These are phyloP conservation scores for Oreochromis tanganicae DNA, from an alignment of 2,113 vertebrate genomes.

Conservation along the genomic window DNA sequence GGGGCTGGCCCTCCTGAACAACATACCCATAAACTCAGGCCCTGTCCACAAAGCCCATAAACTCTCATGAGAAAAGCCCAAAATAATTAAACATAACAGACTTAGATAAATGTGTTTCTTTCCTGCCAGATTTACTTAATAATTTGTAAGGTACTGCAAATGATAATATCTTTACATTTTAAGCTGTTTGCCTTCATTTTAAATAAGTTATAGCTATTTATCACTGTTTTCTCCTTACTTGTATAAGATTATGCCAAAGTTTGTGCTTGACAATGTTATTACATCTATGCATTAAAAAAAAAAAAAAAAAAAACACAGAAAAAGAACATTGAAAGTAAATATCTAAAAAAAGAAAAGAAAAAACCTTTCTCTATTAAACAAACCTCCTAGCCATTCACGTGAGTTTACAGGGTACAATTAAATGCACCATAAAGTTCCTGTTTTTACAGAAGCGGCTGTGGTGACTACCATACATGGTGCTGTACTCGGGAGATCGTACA, in stretches of 20 bases:
- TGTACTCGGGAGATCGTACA: neutral
- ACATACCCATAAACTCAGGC: neutral
- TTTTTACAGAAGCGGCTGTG: neutral
- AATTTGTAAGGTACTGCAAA: neutral
- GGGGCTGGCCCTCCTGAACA: neutral
- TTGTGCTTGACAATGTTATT: neutral
- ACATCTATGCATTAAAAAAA: neutral
- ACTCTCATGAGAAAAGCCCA: fast-evolving
- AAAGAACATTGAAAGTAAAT: neutral
- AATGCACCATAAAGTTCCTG: neutral
- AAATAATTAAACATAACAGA: neutral
- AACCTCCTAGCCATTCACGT: neutral
- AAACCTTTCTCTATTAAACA: neutral
- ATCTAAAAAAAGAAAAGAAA: neutral
- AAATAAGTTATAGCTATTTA: neutral
- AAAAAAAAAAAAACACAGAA: fast-evolving
- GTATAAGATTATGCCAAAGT: neutral
- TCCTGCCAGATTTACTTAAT: neutral
- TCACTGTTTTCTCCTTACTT: neutral
- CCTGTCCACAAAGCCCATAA: neutral
- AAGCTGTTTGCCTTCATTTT: neutral
- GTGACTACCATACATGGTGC: neutral
- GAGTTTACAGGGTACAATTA: too few species aligned
- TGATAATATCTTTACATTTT: neutral
- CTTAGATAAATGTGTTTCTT: neutral